Evolutionary conservation across 2,113 vertebrate genomes (phyloP).

Genomic region (Thermophis baileyi): DNA sequence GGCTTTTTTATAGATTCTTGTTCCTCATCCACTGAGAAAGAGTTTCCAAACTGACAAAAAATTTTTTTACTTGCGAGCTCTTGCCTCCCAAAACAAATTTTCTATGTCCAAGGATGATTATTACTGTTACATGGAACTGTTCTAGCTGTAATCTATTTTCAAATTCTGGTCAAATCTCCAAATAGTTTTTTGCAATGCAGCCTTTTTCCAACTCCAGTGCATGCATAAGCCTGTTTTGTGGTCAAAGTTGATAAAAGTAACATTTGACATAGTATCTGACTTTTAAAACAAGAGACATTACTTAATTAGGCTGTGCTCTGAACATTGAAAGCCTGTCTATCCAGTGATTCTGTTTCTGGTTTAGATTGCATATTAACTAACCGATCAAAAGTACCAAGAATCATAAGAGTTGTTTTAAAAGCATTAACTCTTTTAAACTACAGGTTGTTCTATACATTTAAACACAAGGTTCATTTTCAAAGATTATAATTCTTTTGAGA

Average conservation of each 20-base stretch:
- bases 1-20: conserved; percentile 6
- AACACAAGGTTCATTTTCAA: neutral
- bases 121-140: neutral
- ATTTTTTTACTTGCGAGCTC: conserved; percentile 12
- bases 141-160: neutral
- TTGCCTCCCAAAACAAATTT: neutral
- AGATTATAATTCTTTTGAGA: neutral
- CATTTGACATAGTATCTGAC: neutral
- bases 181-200: neutral
- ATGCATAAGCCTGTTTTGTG: neutral
- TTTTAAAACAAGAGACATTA: neutral
- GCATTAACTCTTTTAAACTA: neutral
- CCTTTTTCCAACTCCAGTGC: neutral
- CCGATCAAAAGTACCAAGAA: neutral
- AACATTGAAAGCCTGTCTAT: neutral
- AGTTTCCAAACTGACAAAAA: conserved; percentile 15
- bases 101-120: neutral
- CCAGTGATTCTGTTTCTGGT: neutral
- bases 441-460: neutral
- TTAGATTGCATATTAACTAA: neutral
- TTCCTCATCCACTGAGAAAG: neutral
- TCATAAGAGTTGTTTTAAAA: neutral
- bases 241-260: neutral
- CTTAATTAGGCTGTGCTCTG: neutral
- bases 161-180: neutral